These are phyloP conservation scores for Muscicapa adusta DNA, from an alignment of 2,113 vertebrate genomes.

Conservation along the genomic window DNA sequence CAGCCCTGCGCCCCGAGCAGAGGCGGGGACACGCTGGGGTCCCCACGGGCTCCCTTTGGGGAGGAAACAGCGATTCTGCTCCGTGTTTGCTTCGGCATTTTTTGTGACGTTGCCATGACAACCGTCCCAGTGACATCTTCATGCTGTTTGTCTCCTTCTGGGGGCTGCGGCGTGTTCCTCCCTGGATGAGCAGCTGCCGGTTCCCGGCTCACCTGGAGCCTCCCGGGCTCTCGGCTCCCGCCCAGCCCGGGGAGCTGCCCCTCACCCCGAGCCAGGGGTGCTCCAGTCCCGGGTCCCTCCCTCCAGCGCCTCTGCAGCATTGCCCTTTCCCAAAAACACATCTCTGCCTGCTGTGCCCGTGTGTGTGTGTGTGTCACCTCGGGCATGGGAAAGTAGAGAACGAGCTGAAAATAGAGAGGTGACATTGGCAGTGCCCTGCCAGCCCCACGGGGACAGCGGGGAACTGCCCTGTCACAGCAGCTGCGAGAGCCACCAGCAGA, in stretches of 20 bases:
- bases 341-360: neutral
- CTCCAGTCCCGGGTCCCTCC: neutral
- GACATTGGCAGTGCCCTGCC: neutral
- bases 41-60: neutral
- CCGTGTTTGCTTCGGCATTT: neutral
- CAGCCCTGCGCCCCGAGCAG: accelerated
- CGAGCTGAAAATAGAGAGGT: neutral
- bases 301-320: neutral
- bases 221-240: neutral
- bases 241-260: neutral
- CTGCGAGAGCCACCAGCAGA: neutral
- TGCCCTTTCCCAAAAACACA: neutral
- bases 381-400: neutral
- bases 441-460: neutral
- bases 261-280: accelerated
- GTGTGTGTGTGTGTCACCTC: neutral
- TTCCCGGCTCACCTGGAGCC: neutral
- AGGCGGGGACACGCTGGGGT: accelerated
- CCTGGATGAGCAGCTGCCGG: neutral
- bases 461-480: neutral
- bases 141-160: neutral
- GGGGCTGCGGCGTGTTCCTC: neutral
- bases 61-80: neutral
- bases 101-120: conserved; percentile 7
- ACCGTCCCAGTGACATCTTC: conserved; percentile 24